Evolutionary conservation across 2,888 invertebrate genomes (phyloP), one percentile per base, ranked within the genome.

Genomic region (Emmelina monodactyla): DNA sequence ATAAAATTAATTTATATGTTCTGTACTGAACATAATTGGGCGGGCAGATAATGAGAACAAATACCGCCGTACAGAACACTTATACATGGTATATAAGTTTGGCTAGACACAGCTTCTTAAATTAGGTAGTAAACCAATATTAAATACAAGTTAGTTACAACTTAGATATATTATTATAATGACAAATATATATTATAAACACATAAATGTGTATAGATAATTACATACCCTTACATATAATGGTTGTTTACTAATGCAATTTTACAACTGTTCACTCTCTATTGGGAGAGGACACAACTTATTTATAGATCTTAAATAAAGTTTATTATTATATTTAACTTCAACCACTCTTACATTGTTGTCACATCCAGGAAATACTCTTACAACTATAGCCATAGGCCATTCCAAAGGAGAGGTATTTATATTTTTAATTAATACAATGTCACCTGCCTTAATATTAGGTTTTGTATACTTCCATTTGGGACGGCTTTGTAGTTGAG

Each of bases 401-500:
- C 35, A 38, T 11, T 25, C 22, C 16, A 38, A 31, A 12, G 38
- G 25, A 14, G 35, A 11, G 11, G 31, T 28, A n/a, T 35, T 36
- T 13, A 22, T 25, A 15, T 19, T 1, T 12, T 16, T 32, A 10
- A 41, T 25, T 9, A 39, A 10, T 1, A 41, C 41, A 11, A 43
- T 14, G n/a, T 37, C 37, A 15, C 43, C 43, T 14, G 11, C 37
- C 15, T 41, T 39, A 16, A 43, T n/a, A 31, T 41, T 41, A 13
- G 31, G 22, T 5, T 4, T 11, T 19, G 9, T 7, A 19, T 36
- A 9, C 14, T 36, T 28, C 44, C 41, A 44, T 31, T 40, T 44
- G 2, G 44, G 39, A 7, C 43, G 14, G n/a, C 14, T 42, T 30
- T 42, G 38, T 14, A 38, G 16, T 6, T 28, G 28, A 14, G 37